A percentile compares a stretch with the other conserved stretches of the same genome.
Evolutionary conservation across 1,140 invertebrate species (phyloP).

Genomic region (Pseudomyrmex dendroicus): DNA sequence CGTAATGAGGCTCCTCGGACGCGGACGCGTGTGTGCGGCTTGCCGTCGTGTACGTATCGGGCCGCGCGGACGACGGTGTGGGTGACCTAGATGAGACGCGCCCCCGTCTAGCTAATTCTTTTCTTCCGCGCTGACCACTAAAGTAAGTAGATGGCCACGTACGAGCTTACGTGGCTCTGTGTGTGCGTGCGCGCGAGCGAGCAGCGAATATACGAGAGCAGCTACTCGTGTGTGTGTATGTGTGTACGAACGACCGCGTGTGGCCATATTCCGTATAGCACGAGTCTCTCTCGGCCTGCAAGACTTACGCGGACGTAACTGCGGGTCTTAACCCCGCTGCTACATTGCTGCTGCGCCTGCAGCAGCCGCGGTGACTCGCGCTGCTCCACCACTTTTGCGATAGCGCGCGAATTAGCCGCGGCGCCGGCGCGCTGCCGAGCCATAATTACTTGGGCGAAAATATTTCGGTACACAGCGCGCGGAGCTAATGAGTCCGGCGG

Average conservation of each 20-base stretch:
- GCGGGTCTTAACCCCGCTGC: constrained; percentile 36
- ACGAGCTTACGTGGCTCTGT: constrained; percentile 65
- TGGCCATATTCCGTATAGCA: constrained; percentile 63
- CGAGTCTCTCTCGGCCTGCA: constrained; percentile 40
- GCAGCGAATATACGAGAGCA: not conserved
- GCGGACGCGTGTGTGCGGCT: constrained; percentile 75
- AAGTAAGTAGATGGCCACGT: constrained; percentile 84
- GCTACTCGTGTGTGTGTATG: not conserved
- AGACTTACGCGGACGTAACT: constrained; percentile 68
- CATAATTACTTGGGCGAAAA: constrained; percentile 41
- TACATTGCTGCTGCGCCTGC: constrained; percentile 18
- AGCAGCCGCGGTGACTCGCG: constrained; percentile 29
- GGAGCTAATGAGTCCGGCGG: constrained; percentile 11
- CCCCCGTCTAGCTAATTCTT: constrained; percentile 85
- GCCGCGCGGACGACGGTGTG: constrained; percentile 71
- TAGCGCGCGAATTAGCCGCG: constrained; percentile 29
- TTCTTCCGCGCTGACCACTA: constrained; percentile 84
- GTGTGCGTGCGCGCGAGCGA: constrained; percentile 41
- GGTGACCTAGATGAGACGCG: constrained; percentile 85
- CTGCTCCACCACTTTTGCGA: constrained; percentile 12
- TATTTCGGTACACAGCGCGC: constrained; percentile 21
- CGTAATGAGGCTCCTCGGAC: constrained; percentile 82
- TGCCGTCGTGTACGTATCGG: constrained; percentile 63
- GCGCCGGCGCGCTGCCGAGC: constrained; percentile 15
- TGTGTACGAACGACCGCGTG: constrained; percentile 39